Conservation (phyloP, 2,113 vertebrate genomes). For the Rattus rattus region DNA sequence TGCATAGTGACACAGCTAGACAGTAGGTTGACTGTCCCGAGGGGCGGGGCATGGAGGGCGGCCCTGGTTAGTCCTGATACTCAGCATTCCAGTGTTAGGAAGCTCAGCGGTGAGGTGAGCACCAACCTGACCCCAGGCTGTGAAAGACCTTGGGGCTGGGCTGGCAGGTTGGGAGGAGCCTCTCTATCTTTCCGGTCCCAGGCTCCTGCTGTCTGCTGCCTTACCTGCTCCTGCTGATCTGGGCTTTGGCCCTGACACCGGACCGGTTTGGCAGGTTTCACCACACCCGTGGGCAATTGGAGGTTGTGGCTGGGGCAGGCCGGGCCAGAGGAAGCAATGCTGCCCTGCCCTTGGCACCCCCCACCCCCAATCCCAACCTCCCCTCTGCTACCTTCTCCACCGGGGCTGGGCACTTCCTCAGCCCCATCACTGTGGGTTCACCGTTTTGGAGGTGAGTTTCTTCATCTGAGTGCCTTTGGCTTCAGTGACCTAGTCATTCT, state of each 20-base stretch:
- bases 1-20: constrained; percentile 19
- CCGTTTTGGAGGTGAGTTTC: background rate
- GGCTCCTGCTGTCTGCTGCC: background rate
- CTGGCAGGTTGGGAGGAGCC: background rate
- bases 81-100: background rate
- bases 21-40: background rate
- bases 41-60: background rate
- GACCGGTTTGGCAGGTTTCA: constrained; percentile 78
- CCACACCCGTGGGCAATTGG: background rate
- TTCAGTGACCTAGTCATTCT: background rate
- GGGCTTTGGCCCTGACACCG: constrained; percentile 33
- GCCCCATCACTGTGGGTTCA: background rate
- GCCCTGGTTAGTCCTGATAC: background rate
- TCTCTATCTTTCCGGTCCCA: background rate
- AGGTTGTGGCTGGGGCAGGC: background rate
- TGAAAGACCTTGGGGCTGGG: background rate
- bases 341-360: constrained; percentile 17
- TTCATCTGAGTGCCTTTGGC: constrained; percentile 9
- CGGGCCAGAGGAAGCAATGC: background rate
- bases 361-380: background rate
- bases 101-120: background rate
- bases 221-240: background rate
- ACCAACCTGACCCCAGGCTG: background rate
- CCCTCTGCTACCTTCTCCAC: background rate
- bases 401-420: background rate